These are phyloP conservation scores for Agelaius tricolor DNA, from an alignment of 2,113 vertebrate species.

Conservation along the genomic window DNA sequence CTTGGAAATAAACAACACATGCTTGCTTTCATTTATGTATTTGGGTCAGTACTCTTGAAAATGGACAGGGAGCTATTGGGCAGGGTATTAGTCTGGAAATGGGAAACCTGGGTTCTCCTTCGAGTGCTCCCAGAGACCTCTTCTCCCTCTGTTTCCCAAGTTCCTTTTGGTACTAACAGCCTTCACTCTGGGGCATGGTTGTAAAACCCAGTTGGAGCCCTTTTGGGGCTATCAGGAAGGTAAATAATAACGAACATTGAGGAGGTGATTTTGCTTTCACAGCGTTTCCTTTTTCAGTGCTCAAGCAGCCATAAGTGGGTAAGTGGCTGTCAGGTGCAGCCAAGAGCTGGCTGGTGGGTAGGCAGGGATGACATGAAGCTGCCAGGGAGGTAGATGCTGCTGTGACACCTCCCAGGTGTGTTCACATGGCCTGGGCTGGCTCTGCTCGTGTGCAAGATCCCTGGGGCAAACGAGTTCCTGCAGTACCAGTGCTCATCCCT, in stretches of 20 bases:
- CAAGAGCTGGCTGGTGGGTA: not conserved
- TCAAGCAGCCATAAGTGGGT: not conserved
- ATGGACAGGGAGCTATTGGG: not conserved
- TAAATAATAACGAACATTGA: not conserved
- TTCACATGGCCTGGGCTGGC: not conserved
- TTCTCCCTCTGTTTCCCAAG: not conserved
- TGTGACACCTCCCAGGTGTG: not conserved
- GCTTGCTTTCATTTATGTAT: constrained; percentile 30
- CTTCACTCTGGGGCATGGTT: fast-evolving
- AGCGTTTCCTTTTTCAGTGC: not conserved
- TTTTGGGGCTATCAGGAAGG: not conserved
- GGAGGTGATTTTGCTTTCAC: not conserved
- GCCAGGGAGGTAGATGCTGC: not conserved
- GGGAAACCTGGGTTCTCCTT: not conserved
- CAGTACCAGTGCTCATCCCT: not conserved
- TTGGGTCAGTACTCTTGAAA: constrained; percentile 43
- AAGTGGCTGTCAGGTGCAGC: not conserved
- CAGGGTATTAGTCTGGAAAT: not conserved
- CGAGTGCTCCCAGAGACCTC: not conserved
- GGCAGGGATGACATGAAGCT: not conserved
- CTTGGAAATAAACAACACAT: constrained; percentile 16
- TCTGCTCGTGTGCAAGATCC: not conserved
- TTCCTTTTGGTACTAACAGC: not conserved
- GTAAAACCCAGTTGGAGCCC: not conserved
- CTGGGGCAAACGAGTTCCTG: not conserved